Evolutionary conservation across 2,888 invertebrate species (phyloP), one percentile per base, ranked within the genome.

Genomic region (Subacronicta megacephala): DNA sequence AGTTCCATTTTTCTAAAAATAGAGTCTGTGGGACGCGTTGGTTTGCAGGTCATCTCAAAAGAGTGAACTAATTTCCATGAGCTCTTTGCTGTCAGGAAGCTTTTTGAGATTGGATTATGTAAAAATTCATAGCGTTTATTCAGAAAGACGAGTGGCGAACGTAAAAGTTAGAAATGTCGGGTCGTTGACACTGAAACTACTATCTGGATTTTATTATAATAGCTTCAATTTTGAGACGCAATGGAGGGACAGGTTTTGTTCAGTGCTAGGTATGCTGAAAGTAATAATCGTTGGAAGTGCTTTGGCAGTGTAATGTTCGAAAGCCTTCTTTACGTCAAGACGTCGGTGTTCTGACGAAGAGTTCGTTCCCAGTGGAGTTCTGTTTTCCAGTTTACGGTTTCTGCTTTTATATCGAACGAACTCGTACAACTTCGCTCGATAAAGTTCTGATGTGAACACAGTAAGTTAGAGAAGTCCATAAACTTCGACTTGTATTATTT

Each of bases 381-480:
- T 59, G 62, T 65, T 73, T 29, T 68, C 62, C 65, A 73, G 62
- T 57, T 50, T 64, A 59, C 47, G 62, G 63, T 72, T 71, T 64
- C 60, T 70, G 72, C 65, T 72, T 75, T 77, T 74, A 73, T 69
- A 63, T 52, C 33, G 41, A 63, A 71, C 70, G 57, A 72, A 69
- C 63, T 51, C 20, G 15, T 15, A 20, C 9, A 49, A 36, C 13
- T 33, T n/a, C 15, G 10, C 26, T 45, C 17, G 10, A 49, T 33
- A 43, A 51, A 51, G 15, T 51, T 57, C 2, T 38, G 10, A 44
- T 36, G 56, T 45, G 18, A 49, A 43, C 26, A 23, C 40, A 33
- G 15, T 29, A 12, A 12, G 29, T n/a, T n/a, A 31, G 6, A 31
- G n/a, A 31, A 31, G 31, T 31, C 6, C 2, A n/a, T 3, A 10